A percentile compares a stretch with the other conserved stretches of the same genome.
Evolutionary conservation across 2,113 vertebrate genomes (phyloP).

Genomic region (Rhodinocichla rosea): DNA sequence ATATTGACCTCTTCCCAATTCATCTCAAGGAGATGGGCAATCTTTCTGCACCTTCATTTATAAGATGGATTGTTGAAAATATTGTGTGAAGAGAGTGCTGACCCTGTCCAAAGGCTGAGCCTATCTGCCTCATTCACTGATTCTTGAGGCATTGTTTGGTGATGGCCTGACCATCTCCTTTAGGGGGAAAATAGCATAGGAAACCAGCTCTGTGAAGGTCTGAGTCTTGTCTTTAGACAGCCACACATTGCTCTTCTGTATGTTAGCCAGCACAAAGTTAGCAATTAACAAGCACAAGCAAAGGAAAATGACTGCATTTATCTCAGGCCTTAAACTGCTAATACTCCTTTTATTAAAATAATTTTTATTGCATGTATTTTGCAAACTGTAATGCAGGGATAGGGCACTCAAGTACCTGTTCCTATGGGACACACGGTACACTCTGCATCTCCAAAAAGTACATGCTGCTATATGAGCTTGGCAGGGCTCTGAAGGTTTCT

Average conservation of each 20-base stretch:
- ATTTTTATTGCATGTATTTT: background rate
- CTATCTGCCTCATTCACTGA: background rate
- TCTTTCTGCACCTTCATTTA: background rate
- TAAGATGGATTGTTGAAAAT: background rate
- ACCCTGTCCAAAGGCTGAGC: background rate
- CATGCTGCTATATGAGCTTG: background rate
- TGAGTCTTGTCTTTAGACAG: background rate
- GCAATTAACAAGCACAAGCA: background rate
- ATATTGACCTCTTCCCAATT: background rate
- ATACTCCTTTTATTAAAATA: background rate
- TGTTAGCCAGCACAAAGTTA: background rate
- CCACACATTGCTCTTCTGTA: background rate
- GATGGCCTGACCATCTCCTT: background rate
- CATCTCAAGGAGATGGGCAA: background rate
- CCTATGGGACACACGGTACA: fast-evolving
- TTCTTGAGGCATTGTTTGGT: background rate
- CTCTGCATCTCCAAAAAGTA: background rate
- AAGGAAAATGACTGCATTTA: background rate
- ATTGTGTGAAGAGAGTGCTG: background rate
- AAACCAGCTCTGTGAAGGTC: background rate
- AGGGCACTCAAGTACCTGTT: background rate
- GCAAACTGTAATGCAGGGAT: background rate
- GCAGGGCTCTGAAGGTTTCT: background rate
- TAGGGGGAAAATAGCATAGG: background rate
- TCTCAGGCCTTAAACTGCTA: background rate